A percentile compares a stretch with the other conserved stretches of the same genome.
phyloP scores from a whole-genome alignment of 2,888 invertebrate species.

The Stenoptilia bipunctidactyla region DNA sequence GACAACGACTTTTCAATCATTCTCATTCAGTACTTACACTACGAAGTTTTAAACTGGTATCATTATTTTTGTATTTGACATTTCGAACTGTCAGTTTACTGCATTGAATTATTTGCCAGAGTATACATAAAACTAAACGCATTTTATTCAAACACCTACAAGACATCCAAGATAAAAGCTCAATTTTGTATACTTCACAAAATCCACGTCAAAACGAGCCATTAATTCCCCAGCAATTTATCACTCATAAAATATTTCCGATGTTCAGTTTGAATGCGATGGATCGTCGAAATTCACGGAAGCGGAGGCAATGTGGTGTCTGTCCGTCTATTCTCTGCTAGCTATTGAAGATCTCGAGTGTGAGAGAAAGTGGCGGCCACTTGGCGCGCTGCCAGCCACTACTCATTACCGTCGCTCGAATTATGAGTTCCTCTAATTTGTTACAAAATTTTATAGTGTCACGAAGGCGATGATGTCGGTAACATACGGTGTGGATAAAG shows the following conservation, averaged over 20 bases:
- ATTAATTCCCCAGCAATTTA: slow-evolving; percentile 38
- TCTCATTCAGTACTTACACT: too few relatives aligned
- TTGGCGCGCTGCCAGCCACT: slow-evolving; percentile 32
- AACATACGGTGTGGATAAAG: too few relatives aligned
- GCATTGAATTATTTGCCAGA: too few relatives aligned
- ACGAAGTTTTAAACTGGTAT: too few relatives aligned
- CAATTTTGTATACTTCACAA: slow-evolving; percentile 10
- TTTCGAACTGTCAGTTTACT: too few relatives aligned
- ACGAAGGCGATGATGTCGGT: too few relatives aligned
- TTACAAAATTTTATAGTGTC: slow-evolving; percentile 7
- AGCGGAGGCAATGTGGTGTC: slow-evolving; percentile 50
- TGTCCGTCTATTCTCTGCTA: slow-evolving; percentile 28
- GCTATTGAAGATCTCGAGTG: slow-evolving; percentile 35
- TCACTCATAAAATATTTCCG: slow-evolving; percentile 57
- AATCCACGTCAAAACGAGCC: slow-evolving; percentile 20
- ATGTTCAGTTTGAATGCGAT: slow-evolving; percentile 39
- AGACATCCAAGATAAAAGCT: background rate
- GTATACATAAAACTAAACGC: too few relatives aligned
- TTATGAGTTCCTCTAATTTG: slow-evolving; percentile 56
- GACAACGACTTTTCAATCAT: too few relatives aligned
- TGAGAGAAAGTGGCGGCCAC: slow-evolving; percentile 38
- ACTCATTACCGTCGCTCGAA: slow-evolving; percentile 41
- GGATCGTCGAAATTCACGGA: slow-evolving; percentile 56
- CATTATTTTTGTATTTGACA: too few relatives aligned
- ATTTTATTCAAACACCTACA: too few relatives aligned